Percentiles rank a stretch among this genome's conserved stretches.
These are phyloP conservation scores for Tetheella fluctuosa DNA, from an alignment of 2,888 invertebrate species.

Conservation along the genomic window DNA sequence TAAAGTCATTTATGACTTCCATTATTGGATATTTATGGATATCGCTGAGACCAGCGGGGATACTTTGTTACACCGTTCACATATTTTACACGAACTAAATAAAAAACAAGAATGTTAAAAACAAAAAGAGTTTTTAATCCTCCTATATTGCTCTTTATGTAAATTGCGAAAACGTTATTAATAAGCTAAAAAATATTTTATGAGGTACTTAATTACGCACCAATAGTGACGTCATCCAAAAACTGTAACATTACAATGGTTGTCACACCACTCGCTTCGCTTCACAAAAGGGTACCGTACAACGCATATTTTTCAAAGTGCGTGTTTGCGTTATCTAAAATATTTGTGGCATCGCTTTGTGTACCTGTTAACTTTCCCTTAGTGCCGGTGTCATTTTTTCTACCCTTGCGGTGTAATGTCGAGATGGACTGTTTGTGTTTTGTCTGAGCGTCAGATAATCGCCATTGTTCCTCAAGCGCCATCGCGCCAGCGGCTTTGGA, in stretches of 20 bases:
- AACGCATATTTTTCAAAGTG: slow-evolving; percentile 60
- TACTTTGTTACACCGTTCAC: slow-evolving; percentile 6
- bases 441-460: slow-evolving; percentile 65
- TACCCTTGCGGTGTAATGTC: slow-evolving; percentile 54
- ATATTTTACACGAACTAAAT: background rate
- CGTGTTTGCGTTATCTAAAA: slow-evolving; percentile 62
- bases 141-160: background rate
- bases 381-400: slow-evolving; percentile 60
- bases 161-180: background rate
- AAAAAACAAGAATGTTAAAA: background rate
- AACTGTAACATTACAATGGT: slow-evolving; percentile 38
- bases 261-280: slow-evolving; percentile 38
- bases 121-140: background rate
- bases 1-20: background rate
- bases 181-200: background rate
- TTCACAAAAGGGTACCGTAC: slow-evolving; percentile 60
- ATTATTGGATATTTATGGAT: slow-evolving; percentile 1
- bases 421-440: slow-evolving; percentile 65
- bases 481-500: slow-evolving; percentile 68
- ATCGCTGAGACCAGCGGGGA: background rate
- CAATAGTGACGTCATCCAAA: slow-evolving; percentile 23
- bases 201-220: background rate
- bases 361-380: slow-evolving; percentile 73
- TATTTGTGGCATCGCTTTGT: slow-evolving; percentile 53
- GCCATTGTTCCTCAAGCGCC: slow-evolving; percentile 67